Conservation (phyloP, 1,140 invertebrate species). For the Drosophila truncata region DNA sequence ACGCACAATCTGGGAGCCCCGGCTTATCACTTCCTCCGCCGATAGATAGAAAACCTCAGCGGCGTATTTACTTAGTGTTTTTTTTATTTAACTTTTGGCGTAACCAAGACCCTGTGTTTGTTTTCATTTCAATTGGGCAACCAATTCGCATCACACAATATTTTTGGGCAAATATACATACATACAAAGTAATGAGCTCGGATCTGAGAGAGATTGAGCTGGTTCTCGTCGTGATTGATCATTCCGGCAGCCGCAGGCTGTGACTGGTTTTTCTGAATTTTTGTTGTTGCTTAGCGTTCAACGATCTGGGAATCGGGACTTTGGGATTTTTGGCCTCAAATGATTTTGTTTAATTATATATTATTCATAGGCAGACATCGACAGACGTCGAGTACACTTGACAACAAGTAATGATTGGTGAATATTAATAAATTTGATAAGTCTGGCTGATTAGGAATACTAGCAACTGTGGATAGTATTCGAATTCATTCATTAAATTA, state of each 20-base stretch:
- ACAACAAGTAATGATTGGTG: slow-evolving; percentile 8
- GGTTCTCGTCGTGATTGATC: slow-evolving; percentile 30
- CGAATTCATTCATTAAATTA: slow-evolving; percentile 2
- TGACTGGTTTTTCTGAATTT: slow-evolving; percentile 33
- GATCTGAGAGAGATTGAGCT: slow-evolving; percentile 10
- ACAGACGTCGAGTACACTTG: slow-evolving; percentile 10
- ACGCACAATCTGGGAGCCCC: slow-evolving; percentile 15
- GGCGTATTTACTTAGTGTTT: slow-evolving; percentile 10
- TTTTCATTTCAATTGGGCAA: slow-evolving; percentile 31
- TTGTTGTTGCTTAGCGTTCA: slow-evolving; percentile 19
- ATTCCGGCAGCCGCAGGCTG: slow-evolving; percentile 47
- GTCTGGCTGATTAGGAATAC: slow-evolving; percentile 10
- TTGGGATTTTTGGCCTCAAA: slow-evolving; percentile 21
- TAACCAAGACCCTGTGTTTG: slow-evolving; percentile 5
- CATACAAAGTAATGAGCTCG: background rate
- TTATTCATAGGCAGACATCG: background rate
- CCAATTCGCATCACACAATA: slow-evolving; percentile 17
- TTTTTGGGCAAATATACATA: slow-evolving; percentile 1
- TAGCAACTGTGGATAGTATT: slow-evolving; percentile 1
- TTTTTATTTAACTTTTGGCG: slow-evolving; percentile 19
- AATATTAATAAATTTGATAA: background rate
- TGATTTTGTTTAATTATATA: slow-evolving; percentile 14
- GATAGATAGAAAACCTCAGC: slow-evolving; percentile 8
- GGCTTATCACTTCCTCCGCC: slow-evolving; percentile 44
- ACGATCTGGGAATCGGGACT: slow-evolving; percentile 32